Conservation (phyloP, 2,888 invertebrate genomes). For the Caenorhabditis drosophilae region DNA sequence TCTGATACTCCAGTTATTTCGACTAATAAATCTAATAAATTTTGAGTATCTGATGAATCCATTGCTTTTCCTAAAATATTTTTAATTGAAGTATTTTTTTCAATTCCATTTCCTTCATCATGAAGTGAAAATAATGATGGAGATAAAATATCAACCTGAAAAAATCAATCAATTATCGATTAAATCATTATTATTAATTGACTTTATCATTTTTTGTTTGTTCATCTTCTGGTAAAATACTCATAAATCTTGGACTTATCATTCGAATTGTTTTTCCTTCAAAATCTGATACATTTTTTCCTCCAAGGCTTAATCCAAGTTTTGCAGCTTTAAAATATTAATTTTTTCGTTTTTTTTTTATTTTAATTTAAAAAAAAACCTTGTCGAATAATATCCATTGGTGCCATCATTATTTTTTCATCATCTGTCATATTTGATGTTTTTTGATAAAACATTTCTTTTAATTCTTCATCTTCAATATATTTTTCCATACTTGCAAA, state of each 20-base stretch:
- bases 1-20: conserved; percentile 31
- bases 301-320: conserved; percentile 31
- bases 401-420: conserved; percentile 24
- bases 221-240: conserved; percentile 20
- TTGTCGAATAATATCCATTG: conserved; percentile 29
- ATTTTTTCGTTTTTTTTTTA: neutral
- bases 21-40: conserved; percentile 26
- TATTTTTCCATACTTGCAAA: conserved; percentile 12
- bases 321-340: conserved; percentile 27
- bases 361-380: neutral
- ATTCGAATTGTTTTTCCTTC: conserved; percentile 18
- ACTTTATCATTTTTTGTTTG: conserved; percentile 12
- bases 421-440: conserved; percentile 32
- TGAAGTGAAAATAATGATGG: conserved; percentile 35
- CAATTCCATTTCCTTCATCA: conserved; percentile 27
- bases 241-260: conserved; percentile 36
- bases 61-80: conserved; percentile 12
- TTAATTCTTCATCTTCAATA: conserved; percentile 34
- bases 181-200: neutral
- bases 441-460: conserved; percentile 25
- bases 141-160: conserved; percentile 26
- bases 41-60: conserved; percentile 20
- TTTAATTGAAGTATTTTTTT: conserved; percentile 19
- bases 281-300: conserved; percentile 31
- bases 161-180: neutral